These are phyloP conservation scores for Contarinia nasturtii DNA, from an alignment of 1,140 invertebrate genomes.

Conservation along the genomic window DNA sequence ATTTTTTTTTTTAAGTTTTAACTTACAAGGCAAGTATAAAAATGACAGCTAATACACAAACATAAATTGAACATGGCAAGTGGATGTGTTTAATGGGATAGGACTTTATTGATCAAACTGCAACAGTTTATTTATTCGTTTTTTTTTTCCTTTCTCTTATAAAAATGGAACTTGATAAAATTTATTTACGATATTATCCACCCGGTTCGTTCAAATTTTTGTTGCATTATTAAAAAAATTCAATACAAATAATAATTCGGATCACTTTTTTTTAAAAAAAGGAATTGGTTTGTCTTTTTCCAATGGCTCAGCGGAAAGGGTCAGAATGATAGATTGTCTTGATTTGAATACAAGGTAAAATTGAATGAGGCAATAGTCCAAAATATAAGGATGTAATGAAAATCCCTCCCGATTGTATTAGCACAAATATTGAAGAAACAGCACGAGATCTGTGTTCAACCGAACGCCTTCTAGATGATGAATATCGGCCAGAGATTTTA, in stretches of 20 bases:
- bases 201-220: conserved; percentile 27
- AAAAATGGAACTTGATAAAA: conserved; percentile 40
- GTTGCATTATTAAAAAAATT: conserved; percentile 35
- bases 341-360: conserved; percentile 33
- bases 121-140: too few species aligned
- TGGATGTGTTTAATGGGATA: too few species aligned
- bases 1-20: neutral
- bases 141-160: too few species aligned
- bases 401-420: neutral
- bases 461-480: conserved; percentile 1
- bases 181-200: conserved; percentile 46
- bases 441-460: conserved; percentile 11
- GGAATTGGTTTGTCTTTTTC: conserved; percentile 23
- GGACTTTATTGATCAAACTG: too few species aligned
- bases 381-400: neutral
- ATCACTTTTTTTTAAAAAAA: conserved; percentile 2
- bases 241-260: conserved; percentile 5
- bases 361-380: conserved; percentile 2
- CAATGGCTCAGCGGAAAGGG: conserved; percentile 17
- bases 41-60: too few species aligned
- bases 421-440: conserved; percentile 11
- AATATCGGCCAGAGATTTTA: conserved; percentile 12
- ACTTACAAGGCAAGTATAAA: neutral
- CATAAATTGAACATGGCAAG: too few species aligned
- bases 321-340: conserved; percentile 41